Conservation (phyloP, 2,113 vertebrate species). For the Petroica traversi region DNA sequence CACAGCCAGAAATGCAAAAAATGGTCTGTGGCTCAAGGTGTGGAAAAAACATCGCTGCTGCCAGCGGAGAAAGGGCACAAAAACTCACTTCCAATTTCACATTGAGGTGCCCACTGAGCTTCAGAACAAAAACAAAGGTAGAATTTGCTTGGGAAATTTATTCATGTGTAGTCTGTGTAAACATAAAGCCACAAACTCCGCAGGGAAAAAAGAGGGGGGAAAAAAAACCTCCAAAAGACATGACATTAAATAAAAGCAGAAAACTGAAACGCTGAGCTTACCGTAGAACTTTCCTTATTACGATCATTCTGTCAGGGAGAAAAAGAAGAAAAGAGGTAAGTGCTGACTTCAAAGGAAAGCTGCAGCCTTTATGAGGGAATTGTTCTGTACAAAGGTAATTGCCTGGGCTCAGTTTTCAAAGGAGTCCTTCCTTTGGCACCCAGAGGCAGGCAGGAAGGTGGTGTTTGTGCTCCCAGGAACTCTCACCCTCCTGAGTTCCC, state of each 20-base stretch:
- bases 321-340: background rate
- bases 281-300: constrained; percentile 77
- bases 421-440: background rate
- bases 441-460: background rate
- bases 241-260: background rate
- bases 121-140: background rate
- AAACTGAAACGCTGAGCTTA: constrained; percentile 60
- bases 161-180: background rate
- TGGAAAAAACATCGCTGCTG: constrained; percentile 7
- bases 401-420: background rate
- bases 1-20: background rate
- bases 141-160: constrained; percentile 3
- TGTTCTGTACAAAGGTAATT: background rate
- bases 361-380: background rate
- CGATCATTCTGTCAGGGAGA: constrained; percentile 80
- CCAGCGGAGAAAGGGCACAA: background rate
- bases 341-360: background rate
- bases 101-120: background rate
- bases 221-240: background rate
- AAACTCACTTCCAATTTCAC: background rate
- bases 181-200: background rate
- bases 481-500: background rate
- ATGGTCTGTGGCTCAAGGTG: background rate
- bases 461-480: background rate
- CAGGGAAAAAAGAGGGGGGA: rapidly evolving